Evolutionary conservation across 2,888 invertebrate genomes (phyloP), one percentile per base, ranked within the genome.

Genomic region (Epinotia brunnichana): DNA sequence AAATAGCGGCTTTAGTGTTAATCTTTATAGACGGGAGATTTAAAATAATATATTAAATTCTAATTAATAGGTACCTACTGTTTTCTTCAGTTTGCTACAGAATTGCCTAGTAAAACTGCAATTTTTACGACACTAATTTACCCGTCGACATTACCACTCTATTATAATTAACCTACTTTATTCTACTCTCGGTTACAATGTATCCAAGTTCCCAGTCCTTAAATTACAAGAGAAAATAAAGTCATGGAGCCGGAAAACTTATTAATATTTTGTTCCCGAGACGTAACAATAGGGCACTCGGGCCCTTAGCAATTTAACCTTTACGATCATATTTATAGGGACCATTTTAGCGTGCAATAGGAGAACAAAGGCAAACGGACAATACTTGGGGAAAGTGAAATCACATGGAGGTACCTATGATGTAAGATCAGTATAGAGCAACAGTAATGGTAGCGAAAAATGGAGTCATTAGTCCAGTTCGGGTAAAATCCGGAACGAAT

Each of bases 371-470:
- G 15, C 53, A 60, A 54, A 21, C 57, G 19, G 17, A 61, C 56
- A 62, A 68, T 72, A 62, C 56, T 35, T 15, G 2, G 66, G 24
- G 59, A 63, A 64, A 60, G 41, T 59, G 63, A 70, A 70, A 64
- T 70, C 17, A 35, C 3, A 11, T 21, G 11, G 1, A n/a, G 51
- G 9, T 44, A 44, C 44, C 15, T 13, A 44, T 67, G 19, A 67
- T 44, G 67, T 66, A 56, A 66, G 17, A 57, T 24, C 57, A n/a
- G 3, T 17, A 56, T 44, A 44, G 24, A 41, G 19, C 21, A 19
- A 56, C 56, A 17, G 41, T 21, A 44, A 56, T 67, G 29, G 44
- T 10, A 13, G n/a, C 56, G 53, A 29, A 19, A 53, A 39, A 63
- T 63, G 24, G 4, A 13, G 19, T 19, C 41, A 17, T 19, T 60